These are phyloP conservation scores for Pampusana beccarii DNA, from an alignment of 2,113 vertebrate species.

Conservation along the genomic window DNA sequence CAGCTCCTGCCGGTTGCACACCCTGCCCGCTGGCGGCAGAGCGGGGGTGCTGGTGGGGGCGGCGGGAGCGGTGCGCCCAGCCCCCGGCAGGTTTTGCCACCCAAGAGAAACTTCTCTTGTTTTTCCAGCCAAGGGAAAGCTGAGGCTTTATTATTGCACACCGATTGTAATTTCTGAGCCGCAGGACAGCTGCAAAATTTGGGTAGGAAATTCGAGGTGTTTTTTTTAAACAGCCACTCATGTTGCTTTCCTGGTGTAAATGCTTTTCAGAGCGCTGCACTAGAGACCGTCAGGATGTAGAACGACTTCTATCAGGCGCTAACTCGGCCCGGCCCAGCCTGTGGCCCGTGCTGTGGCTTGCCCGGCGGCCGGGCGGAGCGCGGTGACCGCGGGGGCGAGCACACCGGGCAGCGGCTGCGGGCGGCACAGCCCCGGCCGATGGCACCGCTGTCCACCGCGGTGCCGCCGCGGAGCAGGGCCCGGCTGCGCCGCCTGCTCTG, in stretches of 20 bases:
- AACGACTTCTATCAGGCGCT: not conserved
- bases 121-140: not conserved
- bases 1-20: not conserved
- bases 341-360: no score
- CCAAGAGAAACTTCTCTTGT: not conserved
- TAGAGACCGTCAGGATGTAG: not conserved
- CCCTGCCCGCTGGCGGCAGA: not conserved
- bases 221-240: not conserved
- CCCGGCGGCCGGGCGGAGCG: no score
- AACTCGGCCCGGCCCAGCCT: no score
- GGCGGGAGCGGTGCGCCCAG: not conserved
- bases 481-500: rapidly evolving
- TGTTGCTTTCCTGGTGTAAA: not conserved
- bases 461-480: no score
- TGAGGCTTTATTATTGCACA: not conserved
- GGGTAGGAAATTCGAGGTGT: not conserved
- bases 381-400: no score
- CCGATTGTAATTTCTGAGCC: not conserved
- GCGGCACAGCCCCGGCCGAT: no score
- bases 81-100: not conserved
- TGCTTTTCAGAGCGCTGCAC: not conserved
- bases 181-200: not conserved
- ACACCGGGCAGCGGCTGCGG: no score
- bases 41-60: not conserved
- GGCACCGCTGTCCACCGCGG: no score